Conservation (phyloP, 2,888 invertebrate species). For the Lochmaea crataegi region DNA sequence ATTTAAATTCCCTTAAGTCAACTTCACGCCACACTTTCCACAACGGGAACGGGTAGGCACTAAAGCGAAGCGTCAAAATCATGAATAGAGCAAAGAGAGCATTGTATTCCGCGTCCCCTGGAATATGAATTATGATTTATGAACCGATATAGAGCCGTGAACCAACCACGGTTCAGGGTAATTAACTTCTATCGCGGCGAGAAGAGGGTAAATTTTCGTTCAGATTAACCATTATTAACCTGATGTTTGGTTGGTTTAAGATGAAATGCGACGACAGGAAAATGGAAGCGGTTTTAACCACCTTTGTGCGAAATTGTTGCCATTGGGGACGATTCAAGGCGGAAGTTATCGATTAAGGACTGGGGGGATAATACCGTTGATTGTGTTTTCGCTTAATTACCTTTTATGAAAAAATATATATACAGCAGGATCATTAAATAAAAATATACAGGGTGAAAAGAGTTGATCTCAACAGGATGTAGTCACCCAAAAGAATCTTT, state of each 20-base stretch:
- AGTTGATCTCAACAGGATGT: too few species aligned
- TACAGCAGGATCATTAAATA: neutral
- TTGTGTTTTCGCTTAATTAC: neutral
- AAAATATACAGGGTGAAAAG: too few species aligned
- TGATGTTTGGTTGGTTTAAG: slow-evolving; percentile 34
- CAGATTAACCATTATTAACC: slow-evolving; percentile 53
- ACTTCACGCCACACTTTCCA: slow-evolving; percentile 2
- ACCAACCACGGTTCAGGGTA: slow-evolving; percentile 64
- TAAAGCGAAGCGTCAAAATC: slow-evolving; percentile 56
- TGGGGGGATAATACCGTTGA: neutral
- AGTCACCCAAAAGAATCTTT: too few species aligned
- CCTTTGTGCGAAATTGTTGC: neutral
- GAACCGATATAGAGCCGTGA: slow-evolving; percentile 60
- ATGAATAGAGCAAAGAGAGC: slow-evolving; percentile 52
- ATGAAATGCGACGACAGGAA: slow-evolving; percentile 23
- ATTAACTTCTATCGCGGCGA: slow-evolving; percentile 58
- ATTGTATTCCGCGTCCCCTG: slow-evolving; percentile 55
- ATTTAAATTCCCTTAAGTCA: slow-evolving; percentile 12
- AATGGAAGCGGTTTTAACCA: slow-evolving; percentile 30
- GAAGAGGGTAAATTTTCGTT: slow-evolving; percentile 28
- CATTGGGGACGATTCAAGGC: neutral
- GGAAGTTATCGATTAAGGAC: slow-evolving; percentile 13
- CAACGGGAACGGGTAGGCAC: slow-evolving; percentile 45
- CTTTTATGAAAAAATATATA: neutral
- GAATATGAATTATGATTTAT: slow-evolving; percentile 65